Base-by-base conservation (phyloP, 2,113 vertebrate genomes). In the Neomonachus schauinslandi region DNA sequence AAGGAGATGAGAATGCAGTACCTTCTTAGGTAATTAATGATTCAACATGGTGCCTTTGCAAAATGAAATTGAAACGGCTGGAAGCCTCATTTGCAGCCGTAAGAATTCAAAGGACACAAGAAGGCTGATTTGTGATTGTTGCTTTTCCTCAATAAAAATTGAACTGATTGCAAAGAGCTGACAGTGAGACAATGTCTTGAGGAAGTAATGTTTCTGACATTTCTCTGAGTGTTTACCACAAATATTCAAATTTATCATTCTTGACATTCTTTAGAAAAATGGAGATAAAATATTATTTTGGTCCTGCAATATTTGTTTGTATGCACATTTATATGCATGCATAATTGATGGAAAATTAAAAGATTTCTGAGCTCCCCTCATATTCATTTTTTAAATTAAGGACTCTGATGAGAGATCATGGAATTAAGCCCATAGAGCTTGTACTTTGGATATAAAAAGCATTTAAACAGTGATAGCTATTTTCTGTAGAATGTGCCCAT, bases 1-100 rank as follows among this genome's bases (percentile, higher is more conserved):
- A 98, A 98, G 71, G 90, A 91, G 97, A 96, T 94, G 97, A 98
- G 97, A 84, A 96, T 89, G 74, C 85, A 72, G 89, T 98, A 98
- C 96, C 95, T 96, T 97, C 97, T 96, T 97, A 98, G 83, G 89
- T 99, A 98, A 98, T 99, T 98, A 98, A 98, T 98, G 98, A 98
- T 98, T 98, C 98, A 97, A 97, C 85, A 94, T 98, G 95, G 97
- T 98, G 95, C 93, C 91, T 97, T 96, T 96, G 87, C 93, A 98
- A 93, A 93, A 94, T 98, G 95, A 98, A 98, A 98, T 97, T 95
- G 97, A 98, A 97, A 71, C 81, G 22, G 97, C 98, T 98, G 97
- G 98, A 98, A 98, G 97, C 98, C 98, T 99, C 97, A 98, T 98
- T 98, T 99, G 97, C 94, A 98, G 95, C 96, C 86, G 22, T 98